Base-by-base conservation (phyloP, 2,113 vertebrate species). In the Connochaetes taurinus region DNA sequence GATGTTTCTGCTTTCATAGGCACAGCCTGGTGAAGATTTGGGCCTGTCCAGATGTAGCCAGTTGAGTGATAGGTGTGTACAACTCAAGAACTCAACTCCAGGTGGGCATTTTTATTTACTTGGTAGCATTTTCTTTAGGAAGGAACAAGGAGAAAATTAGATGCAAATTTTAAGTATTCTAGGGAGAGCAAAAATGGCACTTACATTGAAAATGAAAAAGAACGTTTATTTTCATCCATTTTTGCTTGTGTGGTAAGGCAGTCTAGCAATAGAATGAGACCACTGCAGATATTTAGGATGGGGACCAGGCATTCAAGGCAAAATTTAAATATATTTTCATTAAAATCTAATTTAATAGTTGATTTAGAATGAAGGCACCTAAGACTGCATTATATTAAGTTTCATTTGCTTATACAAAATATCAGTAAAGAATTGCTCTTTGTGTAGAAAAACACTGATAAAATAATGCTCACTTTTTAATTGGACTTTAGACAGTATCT, bases 401-500 rank as follows among this genome's bases (percentile, higher is more conserved):
- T 95, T 96, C 88, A 53, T n/a, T 93, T 97, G 64, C 62, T 96
- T 76, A 8, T n/a, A 7, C 55, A 95, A 97, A 93, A 93, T 85
- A 58, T 43, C 81, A 60, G 40, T 91, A 55, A 95, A 76, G 31
- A 81, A 57, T 31, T 90, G 6, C 12, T 95, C 13, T 81, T 88
- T 16, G 9, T 52, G 12, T 67, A 57, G 62, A 57, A 55, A 95
- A 88, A 78, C 16, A 80, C 36, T 62, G 21, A 64, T 76, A 90
- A 76, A 80, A 57, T 16, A 90, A 52, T 53, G 0, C 11, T 85
- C 9, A 31, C 36, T 43, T 25, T 55, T 67, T 67, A 87, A 87
- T 53, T 92, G 90, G 45, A 78, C 36, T 58, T 64, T 82, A 76
- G 45, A 19, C 7, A 40, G 31, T 88, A 33, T 52, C n/a, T 40